Base-by-base conservation (phyloP, 1,140 invertebrate species). In the Pseudomyrmex flavicornis region DNA sequence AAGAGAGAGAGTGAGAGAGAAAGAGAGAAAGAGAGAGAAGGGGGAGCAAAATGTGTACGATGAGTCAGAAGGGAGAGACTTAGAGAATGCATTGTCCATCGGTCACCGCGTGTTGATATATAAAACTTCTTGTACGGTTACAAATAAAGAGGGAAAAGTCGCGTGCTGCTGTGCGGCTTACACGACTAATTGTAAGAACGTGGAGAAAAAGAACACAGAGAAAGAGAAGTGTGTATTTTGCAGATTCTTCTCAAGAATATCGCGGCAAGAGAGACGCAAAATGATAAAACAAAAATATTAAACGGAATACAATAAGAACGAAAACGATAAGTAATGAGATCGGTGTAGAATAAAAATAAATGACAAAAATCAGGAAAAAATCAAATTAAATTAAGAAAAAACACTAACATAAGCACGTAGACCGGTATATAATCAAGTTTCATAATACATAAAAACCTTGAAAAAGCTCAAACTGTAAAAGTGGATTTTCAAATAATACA, bases 1-100 rank as follows among this genome's bases (percentile, higher is more conserved):
- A 12, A 52, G 61, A 56, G 13, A 46, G 54, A 68, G 15, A 15
- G 17, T 12, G 15, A 61, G 22, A 22, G 26, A 70, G 20, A 20
- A 15, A 12, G 26, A n/a, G n/a, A 46, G 17, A 72, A 46, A 12
- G 20, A 17, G 17, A 46, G 46, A 46, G 58, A 10, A 22, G 35
- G 63, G 20, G n/a, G n/a, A 12, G 20, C 10, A 13, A 56, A 13
- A 13, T 52, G n/a, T 50, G 52, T 52, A 48, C 54, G 83, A 46
- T 65, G 59, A 69, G 48, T 48, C 63, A 48, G 17, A 85, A 65
- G n/a, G 54, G 54, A 44, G 44, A 13, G 26, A n/a, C 17, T 35
- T 59, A 85, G 62, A 85, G 62, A 58, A 52, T 61, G 50, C 56
- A 75, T 54, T 85, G 65, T 54, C 68, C 83, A 54, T 66, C 84